Conservation (phyloP, 2,888 invertebrate species). For the Chirona hameri region DNA sequence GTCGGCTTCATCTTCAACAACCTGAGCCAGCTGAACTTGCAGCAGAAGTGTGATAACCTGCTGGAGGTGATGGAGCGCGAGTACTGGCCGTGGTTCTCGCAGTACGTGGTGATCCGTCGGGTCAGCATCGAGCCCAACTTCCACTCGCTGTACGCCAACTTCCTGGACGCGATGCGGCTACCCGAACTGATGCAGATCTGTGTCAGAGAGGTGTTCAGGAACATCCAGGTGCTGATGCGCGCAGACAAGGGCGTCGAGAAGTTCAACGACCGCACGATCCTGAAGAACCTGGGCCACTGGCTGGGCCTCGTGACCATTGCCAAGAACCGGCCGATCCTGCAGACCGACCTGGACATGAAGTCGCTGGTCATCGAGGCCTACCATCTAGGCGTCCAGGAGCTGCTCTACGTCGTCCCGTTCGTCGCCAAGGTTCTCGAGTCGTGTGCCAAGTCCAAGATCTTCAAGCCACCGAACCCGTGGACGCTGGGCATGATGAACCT, state of each 20-base stretch:
- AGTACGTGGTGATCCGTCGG: constrained; percentile 96
- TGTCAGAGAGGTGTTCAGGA: constrained; percentile 90
- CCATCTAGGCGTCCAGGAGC: constrained; percentile 54
- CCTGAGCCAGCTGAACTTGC: constrained; percentile 87
- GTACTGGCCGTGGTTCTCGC: constrained; percentile 92
- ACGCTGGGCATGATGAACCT: constrained; percentile 96
- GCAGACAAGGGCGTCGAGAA: constrained; percentile 98
- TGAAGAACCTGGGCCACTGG: constrained; percentile 99
- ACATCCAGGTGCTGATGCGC: constrained; percentile 83
- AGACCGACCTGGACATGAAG: constrained; percentile 86
- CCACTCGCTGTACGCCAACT: constrained; percentile 93
- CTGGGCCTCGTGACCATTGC: constrained; percentile 94
- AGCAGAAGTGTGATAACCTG: constrained; percentile 92
- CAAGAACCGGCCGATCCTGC: constrained; percentile 85
- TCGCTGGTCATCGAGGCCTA: constrained; percentile 81
- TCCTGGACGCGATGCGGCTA: constrained; percentile 84
- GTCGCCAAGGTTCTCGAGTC: constrained; percentile 97
- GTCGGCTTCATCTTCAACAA: constrained; percentile 99
- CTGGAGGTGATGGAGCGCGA: constrained; percentile 88
- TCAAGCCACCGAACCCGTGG: constrained; percentile 98
- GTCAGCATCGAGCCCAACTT: constrained; percentile 98
- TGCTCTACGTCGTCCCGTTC: constrained; percentile 97
- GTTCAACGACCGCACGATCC: constrained; percentile 91
- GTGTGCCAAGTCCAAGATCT: constrained; percentile 88
- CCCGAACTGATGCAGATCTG: constrained; percentile 80